Evolutionary conservation across 1,140 invertebrate species (phyloP).

Genomic region (Sitodiplosis mosellana): DNA sequence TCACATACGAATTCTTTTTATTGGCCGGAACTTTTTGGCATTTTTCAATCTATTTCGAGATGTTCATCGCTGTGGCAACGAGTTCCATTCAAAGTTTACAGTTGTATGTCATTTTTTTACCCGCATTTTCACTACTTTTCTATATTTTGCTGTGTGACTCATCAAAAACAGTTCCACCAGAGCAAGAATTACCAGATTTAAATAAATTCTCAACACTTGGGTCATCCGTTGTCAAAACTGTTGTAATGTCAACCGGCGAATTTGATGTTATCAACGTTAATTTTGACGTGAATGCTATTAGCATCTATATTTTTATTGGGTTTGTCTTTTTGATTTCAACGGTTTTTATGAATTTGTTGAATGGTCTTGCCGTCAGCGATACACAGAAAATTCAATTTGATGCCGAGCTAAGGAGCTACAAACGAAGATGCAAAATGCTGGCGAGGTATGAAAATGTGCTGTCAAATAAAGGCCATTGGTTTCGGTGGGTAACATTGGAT

Average conservation of each 20-base stretch:
- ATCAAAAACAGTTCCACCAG: no score
- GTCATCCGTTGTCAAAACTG: background rate
- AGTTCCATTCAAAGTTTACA: background rate
- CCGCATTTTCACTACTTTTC: background rate
- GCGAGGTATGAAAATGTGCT: background rate
- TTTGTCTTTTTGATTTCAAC: background rate
- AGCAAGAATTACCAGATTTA: no score
- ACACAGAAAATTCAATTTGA: background rate
- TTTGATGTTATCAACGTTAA: background rate
- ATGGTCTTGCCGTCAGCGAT: background rate
- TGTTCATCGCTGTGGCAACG: background rate
- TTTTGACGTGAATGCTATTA: background rate
- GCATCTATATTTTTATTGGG: background rate
- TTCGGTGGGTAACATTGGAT: background rate
- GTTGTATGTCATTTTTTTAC: background rate
- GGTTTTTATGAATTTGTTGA: background rate
- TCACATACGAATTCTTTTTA: background rate
- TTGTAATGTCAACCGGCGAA: background rate
- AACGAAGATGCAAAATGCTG: background rate
- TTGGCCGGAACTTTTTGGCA: background rate
- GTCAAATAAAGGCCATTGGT: background rate
- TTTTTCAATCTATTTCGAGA: background rate
- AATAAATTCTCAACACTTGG: background rate
- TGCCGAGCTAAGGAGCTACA: background rate
- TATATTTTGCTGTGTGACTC: background rate